These are phyloP conservation scores for Halichoerus grypus DNA, from an alignment of 2,113 vertebrate species.

Conservation along the genomic window DNA sequence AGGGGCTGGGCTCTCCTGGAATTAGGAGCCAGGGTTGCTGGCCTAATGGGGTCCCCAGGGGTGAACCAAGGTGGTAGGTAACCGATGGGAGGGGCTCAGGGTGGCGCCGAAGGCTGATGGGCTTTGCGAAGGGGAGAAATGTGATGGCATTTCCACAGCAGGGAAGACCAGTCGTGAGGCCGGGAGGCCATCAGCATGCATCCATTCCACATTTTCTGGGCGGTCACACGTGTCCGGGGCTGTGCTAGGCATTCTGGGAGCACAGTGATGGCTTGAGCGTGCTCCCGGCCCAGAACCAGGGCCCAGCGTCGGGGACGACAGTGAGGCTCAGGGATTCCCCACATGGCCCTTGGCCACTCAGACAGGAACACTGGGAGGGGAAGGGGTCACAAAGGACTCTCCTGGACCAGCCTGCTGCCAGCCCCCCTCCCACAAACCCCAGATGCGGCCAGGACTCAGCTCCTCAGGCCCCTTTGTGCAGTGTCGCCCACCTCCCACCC, in stretches of 20 bases:
- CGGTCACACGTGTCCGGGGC: accelerated
- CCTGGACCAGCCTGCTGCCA: neutral
- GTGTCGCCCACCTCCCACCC: accelerated
- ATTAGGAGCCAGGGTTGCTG: neutral
- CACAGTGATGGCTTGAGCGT: accelerated
- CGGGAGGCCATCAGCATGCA: neutral
- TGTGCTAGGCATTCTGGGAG: too few relatives aligned
- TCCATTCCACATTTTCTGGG: too few relatives aligned
- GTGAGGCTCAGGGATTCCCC: neutral
- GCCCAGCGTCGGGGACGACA: neutral
- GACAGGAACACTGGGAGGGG: accelerated
- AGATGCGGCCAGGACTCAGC: neutral
- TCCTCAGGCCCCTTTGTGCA: neutral
- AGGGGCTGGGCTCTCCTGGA: neutral
- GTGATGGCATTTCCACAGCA: accelerated
- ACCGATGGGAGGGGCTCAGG: neutral
- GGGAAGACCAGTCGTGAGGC: neutral
- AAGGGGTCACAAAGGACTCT: neutral
- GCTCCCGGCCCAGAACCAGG: neutral
- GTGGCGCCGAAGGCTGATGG: neutral
- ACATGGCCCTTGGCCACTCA: neutral
- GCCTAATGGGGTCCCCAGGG: neutral
- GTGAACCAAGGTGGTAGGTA: neutral
- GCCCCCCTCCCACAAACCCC: neutral
- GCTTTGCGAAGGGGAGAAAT: neutral